Conservation (phyloP, 2,888 invertebrate species). For the Oxytorus armatus region DNA sequence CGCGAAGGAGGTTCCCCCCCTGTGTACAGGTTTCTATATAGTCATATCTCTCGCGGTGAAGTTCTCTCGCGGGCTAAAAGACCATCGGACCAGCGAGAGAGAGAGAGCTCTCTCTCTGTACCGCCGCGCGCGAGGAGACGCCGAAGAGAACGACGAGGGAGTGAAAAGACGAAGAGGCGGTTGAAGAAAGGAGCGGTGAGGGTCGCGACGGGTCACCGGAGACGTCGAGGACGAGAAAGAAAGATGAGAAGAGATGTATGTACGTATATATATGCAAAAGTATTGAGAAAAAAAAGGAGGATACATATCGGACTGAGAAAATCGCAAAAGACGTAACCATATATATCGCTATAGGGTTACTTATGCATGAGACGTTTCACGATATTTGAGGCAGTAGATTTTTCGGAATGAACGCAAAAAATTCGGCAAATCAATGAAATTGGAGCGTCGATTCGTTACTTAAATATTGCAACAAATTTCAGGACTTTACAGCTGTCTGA, state of each 20-base stretch:
- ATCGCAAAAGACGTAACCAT: constrained; percentile 52
- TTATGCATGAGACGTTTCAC: too few relatives aligned
- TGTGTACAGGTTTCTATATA: background rate
- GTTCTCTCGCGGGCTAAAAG: background rate
- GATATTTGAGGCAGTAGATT: too few relatives aligned
- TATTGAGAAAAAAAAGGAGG: constrained; percentile 38
- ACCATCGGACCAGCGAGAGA: background rate
- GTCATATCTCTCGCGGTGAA: constrained; percentile 11
- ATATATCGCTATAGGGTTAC: constrained; percentile 25
- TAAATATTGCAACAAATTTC: too few relatives aligned
- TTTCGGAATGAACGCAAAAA: too few relatives aligned
- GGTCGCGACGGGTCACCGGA: constrained; percentile 68
- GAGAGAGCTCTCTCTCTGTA: constrained; percentile 9
- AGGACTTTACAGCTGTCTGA: too few relatives aligned
- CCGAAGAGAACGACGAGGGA: constrained; percentile 18
- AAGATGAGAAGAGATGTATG: constrained; percentile 32
- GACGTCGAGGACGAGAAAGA: constrained; percentile 64
- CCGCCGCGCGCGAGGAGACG: constrained; percentile 2
- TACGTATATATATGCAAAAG: constrained; percentile 9
- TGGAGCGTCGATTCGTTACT: too few relatives aligned
- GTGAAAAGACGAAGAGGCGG: constrained; percentile 21
- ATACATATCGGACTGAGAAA: constrained; percentile 58
- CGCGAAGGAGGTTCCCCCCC: constrained; percentile 31
- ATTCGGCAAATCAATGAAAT: too few relatives aligned
- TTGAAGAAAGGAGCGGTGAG: constrained; percentile 37